Conservation (phyloP, 2,113 vertebrate genomes). For the Dendropsophus ebraccatus region DNA sequence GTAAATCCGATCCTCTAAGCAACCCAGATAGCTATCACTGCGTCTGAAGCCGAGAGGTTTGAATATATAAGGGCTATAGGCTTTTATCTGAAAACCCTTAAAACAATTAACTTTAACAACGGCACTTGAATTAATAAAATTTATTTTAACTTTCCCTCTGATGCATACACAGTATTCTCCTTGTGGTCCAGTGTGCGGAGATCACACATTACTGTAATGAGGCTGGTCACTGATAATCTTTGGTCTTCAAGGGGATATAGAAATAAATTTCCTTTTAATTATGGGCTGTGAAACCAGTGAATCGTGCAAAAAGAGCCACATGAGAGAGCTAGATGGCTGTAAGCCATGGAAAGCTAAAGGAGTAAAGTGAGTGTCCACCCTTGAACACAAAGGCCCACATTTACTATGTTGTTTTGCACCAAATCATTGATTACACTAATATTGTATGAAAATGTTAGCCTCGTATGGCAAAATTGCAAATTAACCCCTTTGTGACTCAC, state of each 20-base stretch:
- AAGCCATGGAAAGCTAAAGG: background rate
- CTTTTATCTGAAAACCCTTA: background rate
- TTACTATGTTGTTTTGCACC: too few relatives aligned
- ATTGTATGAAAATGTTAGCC: too few relatives aligned
- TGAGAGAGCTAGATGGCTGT: conserved; percentile 20
- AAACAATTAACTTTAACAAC: conserved; percentile 5
- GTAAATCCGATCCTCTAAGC: background rate
- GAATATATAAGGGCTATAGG: background rate
- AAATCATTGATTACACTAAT: too few relatives aligned
- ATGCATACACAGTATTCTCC: background rate
- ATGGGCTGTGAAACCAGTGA: conserved; percentile 20
- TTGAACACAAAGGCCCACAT: background rate
- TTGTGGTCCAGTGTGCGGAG: background rate
- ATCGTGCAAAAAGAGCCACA: conserved; percentile 19
- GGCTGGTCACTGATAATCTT: conserved; percentile 13
- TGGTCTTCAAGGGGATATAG: background rate
- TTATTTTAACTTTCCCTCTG: background rate
- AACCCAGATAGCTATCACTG: background rate
- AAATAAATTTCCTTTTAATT: conserved; percentile 28
- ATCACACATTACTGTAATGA: conserved; percentile 22
- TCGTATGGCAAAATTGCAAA: too few relatives aligned
- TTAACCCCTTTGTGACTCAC: too few relatives aligned
- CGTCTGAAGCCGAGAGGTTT: background rate
- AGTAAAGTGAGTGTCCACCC: background rate
- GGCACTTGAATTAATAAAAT: background rate